Evolutionary conservation across 2,797 vertebrate species (phyloP), one percentile per base, ranked within the genome.

Genomic region (Pseudochaenichthys georgianus): DNA sequence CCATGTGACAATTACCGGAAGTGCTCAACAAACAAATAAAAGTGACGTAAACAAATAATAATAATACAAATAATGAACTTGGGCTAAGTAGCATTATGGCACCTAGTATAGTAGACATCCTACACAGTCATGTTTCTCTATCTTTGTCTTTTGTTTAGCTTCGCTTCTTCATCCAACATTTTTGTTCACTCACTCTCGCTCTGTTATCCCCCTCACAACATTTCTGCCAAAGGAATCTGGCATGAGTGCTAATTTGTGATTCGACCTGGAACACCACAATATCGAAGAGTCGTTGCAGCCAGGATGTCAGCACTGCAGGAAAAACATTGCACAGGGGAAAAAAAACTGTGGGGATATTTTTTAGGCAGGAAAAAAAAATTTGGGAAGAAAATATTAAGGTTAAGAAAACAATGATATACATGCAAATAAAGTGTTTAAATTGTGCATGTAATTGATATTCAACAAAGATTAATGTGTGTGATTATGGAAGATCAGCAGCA

Each of bases 231-330:
- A 75, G 76, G 78, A 79, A 38, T 86, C 63, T 83, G 83, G 78
- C 87, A 74, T 50, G 70, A 67, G 47, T 75, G 74, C 83, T 92
- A 67, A 92, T 93, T 90, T 92, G 61, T 80, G 81, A 90, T 85
- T 82, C 63, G 51, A 80, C 34, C 58, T 45, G 61, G 51, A 88
- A 61, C 82, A 74, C 76, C 47, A 80, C 47, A 87, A 89, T 67
- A 90, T 91, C 82, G 87, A 92, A 91, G 78, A 64, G 51, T 11
- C 2, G 50, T 59, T 43, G 34, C 6, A 38, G 34, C 34, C 34
- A 43, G 70, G 82, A 85, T 74, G 75, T 78, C 64, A 48, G 70
- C 72, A n/a, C 78, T 47, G 41, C 70, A 66, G 83, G 81, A 53
- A 82, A 76, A 70, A 61, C 74, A 54, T 78, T 75, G 83, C 72